Evolutionary conservation across 2,888 invertebrate genomes (phyloP).

Genomic region (Dysmachus trigonus): DNA sequence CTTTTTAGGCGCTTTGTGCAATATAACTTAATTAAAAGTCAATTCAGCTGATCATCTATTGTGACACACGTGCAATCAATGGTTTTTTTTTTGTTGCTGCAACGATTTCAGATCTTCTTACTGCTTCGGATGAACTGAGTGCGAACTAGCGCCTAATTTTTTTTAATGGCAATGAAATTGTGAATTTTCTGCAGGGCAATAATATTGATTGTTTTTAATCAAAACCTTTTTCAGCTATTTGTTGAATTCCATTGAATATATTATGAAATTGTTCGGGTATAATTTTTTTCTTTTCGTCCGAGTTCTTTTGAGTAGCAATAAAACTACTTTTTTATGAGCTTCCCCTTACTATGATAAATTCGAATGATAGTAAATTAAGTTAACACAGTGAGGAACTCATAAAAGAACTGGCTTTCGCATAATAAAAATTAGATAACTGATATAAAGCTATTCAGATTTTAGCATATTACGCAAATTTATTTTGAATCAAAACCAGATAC

Average conservation of each 20-base stretch:
- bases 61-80: neutral
- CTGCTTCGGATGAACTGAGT: neutral
- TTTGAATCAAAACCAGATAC: slow-evolving; percentile 4
- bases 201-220: neutral
- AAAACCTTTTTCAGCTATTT: neutral
- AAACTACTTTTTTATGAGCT: neutral
- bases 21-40: neutral
- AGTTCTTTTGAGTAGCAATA: neutral
- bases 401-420: neutral
- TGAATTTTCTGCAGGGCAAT: neutral
- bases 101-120: neutral
- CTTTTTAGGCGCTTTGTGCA: neutral
- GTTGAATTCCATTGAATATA: neutral
- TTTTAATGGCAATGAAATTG: neutral
- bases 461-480: neutral
- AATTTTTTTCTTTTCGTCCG: neutral
- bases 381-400: neutral
- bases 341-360: neutral
- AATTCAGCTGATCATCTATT: neutral
- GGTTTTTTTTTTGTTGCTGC: neutral
- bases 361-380: neutral
- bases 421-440: neutral
- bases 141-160: neutral
- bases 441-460: neutral
- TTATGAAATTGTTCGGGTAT: neutral